Base-by-base conservation (phyloP, 2,888 invertebrate genomes). In the Formica aserva region DNA sequence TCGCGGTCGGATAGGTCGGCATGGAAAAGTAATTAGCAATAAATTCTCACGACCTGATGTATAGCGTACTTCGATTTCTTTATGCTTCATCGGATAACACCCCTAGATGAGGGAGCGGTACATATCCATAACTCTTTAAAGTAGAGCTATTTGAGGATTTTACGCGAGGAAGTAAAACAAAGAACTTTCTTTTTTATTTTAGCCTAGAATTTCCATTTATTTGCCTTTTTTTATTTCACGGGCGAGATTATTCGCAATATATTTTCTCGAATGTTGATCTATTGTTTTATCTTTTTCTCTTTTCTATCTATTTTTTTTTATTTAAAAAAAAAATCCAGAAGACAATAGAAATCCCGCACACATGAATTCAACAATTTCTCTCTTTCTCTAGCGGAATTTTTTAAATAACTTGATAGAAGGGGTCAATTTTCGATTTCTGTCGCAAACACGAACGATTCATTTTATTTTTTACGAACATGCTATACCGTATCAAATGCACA, bases 1-100 rank as follows among this genome's bases (percentile, higher is more conserved):
- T 55, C 52, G 67, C 76, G 74, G 67, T 71, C 35, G 75, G 62
- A 85, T 83, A 78, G 82, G 81, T 83, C 82, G 74, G 78, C 83
- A 87, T 87, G 78, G 90, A 72, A 90, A 90, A 88, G 87, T 90
- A 89, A 89, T 89, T 89, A 89, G 85, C 84, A 88, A 89, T 90
- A 88, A 90, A 90, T 89, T 85, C 67, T 81, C 67, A 22, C 26
- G 65, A 41, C 55, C 62, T 83, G 80, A 82, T 80, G 60, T 80
- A 78, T 78, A 65, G 32, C 76, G 67, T 15, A 32, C 22, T 72
- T 71, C 83, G 72, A 71, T 90, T 90, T 88, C 74, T 88, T 89
- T 78, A 67, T 71, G 69, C 75, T 63, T 48, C 35, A 63, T 5
- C 66, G 69, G 63, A 66, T 81, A 84, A 62, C 82, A 76, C 63